Evolutionary conservation across 2,888 invertebrate genomes (phyloP).

Genomic region (Pammene fasciana): DNA sequence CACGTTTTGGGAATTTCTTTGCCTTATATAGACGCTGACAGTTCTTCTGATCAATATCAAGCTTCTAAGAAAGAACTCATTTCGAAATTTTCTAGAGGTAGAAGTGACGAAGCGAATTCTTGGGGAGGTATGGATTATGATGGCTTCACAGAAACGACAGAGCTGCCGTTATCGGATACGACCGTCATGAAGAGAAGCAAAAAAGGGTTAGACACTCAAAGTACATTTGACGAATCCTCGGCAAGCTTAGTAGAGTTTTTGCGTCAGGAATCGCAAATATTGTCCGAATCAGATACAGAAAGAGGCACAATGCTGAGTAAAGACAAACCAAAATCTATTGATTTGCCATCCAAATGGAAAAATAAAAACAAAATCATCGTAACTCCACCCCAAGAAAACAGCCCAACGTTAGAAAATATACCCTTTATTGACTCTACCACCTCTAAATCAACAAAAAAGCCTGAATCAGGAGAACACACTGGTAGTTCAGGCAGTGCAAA

Average conservation of each 20-base stretch:
- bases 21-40: slow-evolving; percentile 81
- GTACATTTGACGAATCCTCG: slow-evolving; percentile 84
- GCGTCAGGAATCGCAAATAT: slow-evolving; percentile 71
- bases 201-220: slow-evolving; percentile 79
- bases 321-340: slow-evolving; percentile 62
- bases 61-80: slow-evolving; percentile 61
- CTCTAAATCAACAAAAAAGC: slow-evolving; percentile 69
- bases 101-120: slow-evolving; percentile 87
- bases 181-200: slow-evolving; percentile 58
- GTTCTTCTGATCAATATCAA: slow-evolving; percentile 79
- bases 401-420: slow-evolving; percentile 82
- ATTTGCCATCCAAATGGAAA: slow-evolving; percentile 75
- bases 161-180: slow-evolving; percentile 81
- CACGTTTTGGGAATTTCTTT: slow-evolving; percentile 76
- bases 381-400: slow-evolving; percentile 85
- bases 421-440: slow-evolving; percentile 75
- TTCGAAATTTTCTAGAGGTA: slow-evolving; percentile 71
- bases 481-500: slow-evolving; percentile 76
- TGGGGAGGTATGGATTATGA: slow-evolving; percentile 88
- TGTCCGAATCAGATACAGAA: slow-evolving; percentile 74
- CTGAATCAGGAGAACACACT: slow-evolving; percentile 74
- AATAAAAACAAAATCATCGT: slow-evolving; percentile 84
- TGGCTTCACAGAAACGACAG: slow-evolving; percentile 85
- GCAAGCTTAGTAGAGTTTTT: slow-evolving; percentile 80
- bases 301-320: slow-evolving; percentile 60